Percentiles rank a stretch among this genome's conserved stretches.
Evolutionary conservation across 1,140 invertebrate genomes (phyloP).

Genomic region (Solenopsis fugax): DNA sequence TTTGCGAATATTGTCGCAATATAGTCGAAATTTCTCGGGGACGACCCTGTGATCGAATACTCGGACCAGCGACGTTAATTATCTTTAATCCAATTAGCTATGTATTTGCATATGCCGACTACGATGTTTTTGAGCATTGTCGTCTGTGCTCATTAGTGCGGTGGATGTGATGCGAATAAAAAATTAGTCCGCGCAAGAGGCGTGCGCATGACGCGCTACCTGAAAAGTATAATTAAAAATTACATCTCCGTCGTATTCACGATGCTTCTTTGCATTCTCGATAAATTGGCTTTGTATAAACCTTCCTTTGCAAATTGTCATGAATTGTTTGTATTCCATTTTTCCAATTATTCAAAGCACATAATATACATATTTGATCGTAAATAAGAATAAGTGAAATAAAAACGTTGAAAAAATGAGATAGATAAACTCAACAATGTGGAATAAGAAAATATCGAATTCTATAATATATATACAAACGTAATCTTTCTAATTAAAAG

Average conservation of each 20-base stretch:
- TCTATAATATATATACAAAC: background rate
- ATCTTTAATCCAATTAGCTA: conserved; percentile 75
- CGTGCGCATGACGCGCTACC: background rate
- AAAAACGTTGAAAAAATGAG: background rate
- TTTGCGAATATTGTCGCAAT: conserved; percentile 60
- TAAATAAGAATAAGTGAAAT: background rate
- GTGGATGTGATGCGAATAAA: conserved; percentile 54
- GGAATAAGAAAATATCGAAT: background rate
- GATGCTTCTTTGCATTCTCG: background rate
- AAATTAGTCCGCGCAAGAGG: conserved; percentile 25
- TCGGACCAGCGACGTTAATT: conserved; percentile 75
- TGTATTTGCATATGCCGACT: conserved; percentile 69
- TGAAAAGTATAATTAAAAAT: conserved; percentile 58
- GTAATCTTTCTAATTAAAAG: conserved; percentile 15
- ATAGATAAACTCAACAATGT: background rate
- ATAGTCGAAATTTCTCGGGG: conserved; percentile 61
- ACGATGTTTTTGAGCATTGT: conserved; percentile 72
- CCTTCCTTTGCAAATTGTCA: background rate
- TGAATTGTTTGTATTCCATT: background rate
- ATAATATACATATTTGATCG: background rate
- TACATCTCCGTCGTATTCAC: background rate
- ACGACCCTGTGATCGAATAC: conserved; percentile 69
- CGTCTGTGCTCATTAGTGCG: conserved; percentile 35
- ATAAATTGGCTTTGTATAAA: background rate
- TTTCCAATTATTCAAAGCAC: background rate